Conservation (phyloP, 2,113 vertebrate species). For the Halcyon malimbica region DNA sequence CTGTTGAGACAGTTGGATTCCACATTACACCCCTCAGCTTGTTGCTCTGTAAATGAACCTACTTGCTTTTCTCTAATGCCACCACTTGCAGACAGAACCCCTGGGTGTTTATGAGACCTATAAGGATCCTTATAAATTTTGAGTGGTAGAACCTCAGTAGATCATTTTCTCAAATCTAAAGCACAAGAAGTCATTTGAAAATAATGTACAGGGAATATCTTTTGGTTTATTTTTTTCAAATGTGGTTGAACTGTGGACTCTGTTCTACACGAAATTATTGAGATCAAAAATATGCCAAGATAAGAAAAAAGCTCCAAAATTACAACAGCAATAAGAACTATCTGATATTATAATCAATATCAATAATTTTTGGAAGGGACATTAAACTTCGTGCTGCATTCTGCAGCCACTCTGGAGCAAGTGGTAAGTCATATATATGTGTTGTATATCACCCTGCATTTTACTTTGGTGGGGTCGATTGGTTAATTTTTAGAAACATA, state of each 20-base stretch:
- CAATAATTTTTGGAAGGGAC: neutral
- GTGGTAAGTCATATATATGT: rapidly evolving
- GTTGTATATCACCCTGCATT: neutral
- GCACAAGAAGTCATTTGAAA: neutral
- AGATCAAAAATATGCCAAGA: neutral
- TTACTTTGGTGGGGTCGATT: neutral
- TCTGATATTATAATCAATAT: neutral
- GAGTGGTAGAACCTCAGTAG: neutral
- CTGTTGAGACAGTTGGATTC: neutral
- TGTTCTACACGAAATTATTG: neutral
- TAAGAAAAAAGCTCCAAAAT: neutral
- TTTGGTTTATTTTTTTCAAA: neutral
- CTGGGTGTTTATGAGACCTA: neutral
- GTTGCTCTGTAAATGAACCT: neutral
- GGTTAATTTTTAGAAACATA: neutral
- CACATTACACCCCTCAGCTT: neutral
- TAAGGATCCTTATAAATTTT: rapidly evolving
- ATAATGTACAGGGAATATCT: neutral
- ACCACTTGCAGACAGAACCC: neutral
- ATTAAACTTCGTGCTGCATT: neutral
- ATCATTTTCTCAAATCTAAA: neutral
- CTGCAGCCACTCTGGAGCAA: neutral
- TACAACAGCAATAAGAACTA: neutral
- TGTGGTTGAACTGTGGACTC: neutral
- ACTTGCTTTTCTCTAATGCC: neutral